Evolutionary conservation across 1,140 invertebrate genomes (phyloP), one percentile per base, ranked within the genome.

Genomic region (Papilio machaon): DNA sequence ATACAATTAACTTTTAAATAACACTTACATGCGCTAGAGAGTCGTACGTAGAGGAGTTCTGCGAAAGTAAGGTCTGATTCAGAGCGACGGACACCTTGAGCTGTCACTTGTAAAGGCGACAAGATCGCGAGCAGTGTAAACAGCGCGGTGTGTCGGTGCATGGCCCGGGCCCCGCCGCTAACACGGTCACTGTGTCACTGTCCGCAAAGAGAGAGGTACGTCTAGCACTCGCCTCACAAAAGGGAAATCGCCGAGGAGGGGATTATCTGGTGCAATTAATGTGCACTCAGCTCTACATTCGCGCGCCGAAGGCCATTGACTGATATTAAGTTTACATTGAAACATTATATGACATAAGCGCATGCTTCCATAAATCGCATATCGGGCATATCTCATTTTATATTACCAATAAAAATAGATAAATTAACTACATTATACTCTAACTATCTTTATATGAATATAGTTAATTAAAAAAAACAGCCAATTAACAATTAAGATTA

Each of bases 111-210:
- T 35, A 81, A 46, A 38, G 83, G 47, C 75, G 85, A 49, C 70
- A 73, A 84, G 49, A 86, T 85, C 64, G 83, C 88, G 82, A 89
- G 81, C 86, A 89, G 76, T 74, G 90, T 78, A 58, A 84, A 82
- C 83, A 89, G 78, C 38, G 85, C 79, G 74, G 76, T 86, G 81
- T 87, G 82, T 82, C 87, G 87, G 90, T 87, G 88, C 92, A 92
- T 92, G 88, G 88, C 89, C 81, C 73, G 86, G 88, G 85, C 89
- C 89, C 88, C 85, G 82, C 88, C 85, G 88, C 81, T 82, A 89
- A 91, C 88, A 91, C 91, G 92, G 91, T 91, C 91, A 92, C 90
- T 90, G 83, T 93, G 90, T 89, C 92, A 93, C 92, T 94, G 92
- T 83, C 90, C 87, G 87, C 80, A 82, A 82, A 93, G 92, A 93